phyloP scores from a whole-genome alignment of 2,888 invertebrate species.

The Synanthedon formicaeformis region DNA sequence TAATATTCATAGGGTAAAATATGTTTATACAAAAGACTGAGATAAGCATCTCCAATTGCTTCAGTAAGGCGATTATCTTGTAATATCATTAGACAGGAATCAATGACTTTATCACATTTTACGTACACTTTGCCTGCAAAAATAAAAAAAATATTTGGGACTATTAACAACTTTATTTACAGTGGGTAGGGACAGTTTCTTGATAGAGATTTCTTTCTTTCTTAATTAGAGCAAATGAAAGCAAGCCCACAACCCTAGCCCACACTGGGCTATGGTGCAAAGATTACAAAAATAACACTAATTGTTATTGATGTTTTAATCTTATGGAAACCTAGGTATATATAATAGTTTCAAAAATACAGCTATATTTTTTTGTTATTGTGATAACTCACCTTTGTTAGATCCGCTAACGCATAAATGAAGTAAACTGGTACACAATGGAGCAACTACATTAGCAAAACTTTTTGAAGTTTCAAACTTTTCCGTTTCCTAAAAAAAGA shows the following conservation, averaged over 20 bases:
- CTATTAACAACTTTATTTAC: not conserved
- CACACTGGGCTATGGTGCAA: too few species aligned
- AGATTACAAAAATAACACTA: too few species aligned
- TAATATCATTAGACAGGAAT: conserved; percentile 44
- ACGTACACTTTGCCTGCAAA: conserved; percentile 44
- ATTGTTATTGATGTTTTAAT: not conserved
- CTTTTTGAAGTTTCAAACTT: conserved; percentile 57
- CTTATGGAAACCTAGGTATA: too few species aligned
- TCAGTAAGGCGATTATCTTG: conserved; percentile 34
- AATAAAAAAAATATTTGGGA: not conserved
- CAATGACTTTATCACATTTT: conserved; percentile 44
- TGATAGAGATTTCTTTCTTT: too few species aligned
- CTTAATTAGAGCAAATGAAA: too few species aligned
- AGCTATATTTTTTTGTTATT: not conserved
- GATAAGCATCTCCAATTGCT: conserved; percentile 63
- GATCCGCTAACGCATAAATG: conserved; percentile 51
- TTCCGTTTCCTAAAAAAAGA: conserved; percentile 58
- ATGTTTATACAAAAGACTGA: conserved; percentile 65
- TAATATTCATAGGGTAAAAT: conserved; percentile 65
- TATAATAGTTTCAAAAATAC: too few species aligned
- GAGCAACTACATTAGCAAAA: conserved; percentile 37
- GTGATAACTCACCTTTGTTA: conserved; percentile 44
- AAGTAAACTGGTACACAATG: conserved; percentile 43
- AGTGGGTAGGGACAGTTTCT: too few species aligned
- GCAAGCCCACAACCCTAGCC: too few species aligned